phyloP scores from a whole-genome alignment of 2,888 invertebrate genomes.

The Eugnorisma glareosa region DNA sequence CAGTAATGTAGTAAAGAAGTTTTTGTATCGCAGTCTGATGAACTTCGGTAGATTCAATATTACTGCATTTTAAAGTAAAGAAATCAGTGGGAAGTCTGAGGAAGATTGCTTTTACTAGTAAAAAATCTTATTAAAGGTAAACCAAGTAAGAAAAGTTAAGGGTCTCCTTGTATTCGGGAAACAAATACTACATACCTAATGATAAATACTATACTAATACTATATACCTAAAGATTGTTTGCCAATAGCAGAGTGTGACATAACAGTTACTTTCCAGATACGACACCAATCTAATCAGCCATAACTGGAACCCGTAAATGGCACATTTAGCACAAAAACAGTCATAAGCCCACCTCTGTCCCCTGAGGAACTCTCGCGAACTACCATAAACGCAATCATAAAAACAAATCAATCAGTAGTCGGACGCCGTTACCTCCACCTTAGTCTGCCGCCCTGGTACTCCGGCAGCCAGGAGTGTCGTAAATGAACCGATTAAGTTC shows the following conservation, averaged over 20 bases:
- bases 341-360: conserved; percentile 61
- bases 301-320: conserved; percentile 55
- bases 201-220: too few relatives aligned
- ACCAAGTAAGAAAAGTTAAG: background rate
- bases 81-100: background rate
- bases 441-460: conserved; percentile 60
- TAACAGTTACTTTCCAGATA: conserved; percentile 46
- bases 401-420: conserved; percentile 80
- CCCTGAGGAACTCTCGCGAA: conserved; percentile 52
- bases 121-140: too few relatives aligned
- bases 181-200: conserved; percentile 8
- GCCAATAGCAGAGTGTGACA: conserved; percentile 38
- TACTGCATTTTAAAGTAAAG: background rate
- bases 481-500: conserved; percentile 82
- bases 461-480: conserved; percentile 70
- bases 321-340: conserved; percentile 55
- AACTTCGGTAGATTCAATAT: background rate
- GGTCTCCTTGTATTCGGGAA: background rate
- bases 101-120: background rate
- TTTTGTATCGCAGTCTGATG: background rate
- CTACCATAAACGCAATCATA: conserved; percentile 69
- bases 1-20: background rate
- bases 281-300: conserved; percentile 59
- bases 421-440: conserved; percentile 71
- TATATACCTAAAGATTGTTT: conserved; percentile 16